phyloP scores from a whole-genome alignment of 2,888 invertebrate genomes.

The Oegoconia quadripuncta region DNA sequence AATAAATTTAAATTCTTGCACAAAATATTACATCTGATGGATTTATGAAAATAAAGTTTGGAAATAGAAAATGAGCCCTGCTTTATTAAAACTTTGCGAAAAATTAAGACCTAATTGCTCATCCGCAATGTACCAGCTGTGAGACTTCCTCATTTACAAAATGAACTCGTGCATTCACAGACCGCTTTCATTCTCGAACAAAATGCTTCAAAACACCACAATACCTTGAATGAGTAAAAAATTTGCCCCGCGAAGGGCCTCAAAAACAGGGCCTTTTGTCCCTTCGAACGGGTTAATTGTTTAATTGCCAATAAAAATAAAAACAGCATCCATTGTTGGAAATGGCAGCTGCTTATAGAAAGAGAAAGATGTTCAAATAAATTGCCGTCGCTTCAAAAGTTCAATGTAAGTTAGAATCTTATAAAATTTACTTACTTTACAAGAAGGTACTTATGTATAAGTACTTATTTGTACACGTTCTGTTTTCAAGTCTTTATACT shows the following conservation, averaged over 20 bases:
- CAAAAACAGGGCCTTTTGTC: conserved; percentile 53
- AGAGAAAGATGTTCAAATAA: not conserved
- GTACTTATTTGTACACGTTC: too few relatives aligned
- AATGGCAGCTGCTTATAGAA: conserved; percentile 38
- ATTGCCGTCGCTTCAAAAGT: not conserved
- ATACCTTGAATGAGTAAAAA: conserved; percentile 67
- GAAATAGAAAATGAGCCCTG: not conserved
- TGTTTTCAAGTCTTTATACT: too few relatives aligned
- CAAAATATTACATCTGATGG: too few relatives aligned
- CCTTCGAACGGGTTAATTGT: conserved; percentile 71
- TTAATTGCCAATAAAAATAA: conserved; percentile 77
- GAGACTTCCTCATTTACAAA: conserved; percentile 41
- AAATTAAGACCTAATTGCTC: conserved; percentile 36
- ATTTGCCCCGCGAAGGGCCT: conserved; percentile 60
- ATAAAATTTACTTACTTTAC: too few relatives aligned
- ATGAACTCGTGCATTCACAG: conserved; percentile 35
- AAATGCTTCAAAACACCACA: conserved; percentile 60
- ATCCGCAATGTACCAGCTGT: conserved; percentile 36
- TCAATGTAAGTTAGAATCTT: not conserved
- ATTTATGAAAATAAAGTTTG: not conserved
- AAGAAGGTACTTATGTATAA: too few relatives aligned
- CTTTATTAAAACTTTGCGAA: conserved; percentile 11
- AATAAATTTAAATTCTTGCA: too few relatives aligned
- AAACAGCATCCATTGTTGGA: conserved; percentile 50
- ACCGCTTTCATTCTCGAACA: conserved; percentile 53